Percentiles rank a stretch among this genome's conserved stretches.
Conservation (phyloP, 2,797 vertebrate species). For the Hypotaenidia philippensis region DNA sequence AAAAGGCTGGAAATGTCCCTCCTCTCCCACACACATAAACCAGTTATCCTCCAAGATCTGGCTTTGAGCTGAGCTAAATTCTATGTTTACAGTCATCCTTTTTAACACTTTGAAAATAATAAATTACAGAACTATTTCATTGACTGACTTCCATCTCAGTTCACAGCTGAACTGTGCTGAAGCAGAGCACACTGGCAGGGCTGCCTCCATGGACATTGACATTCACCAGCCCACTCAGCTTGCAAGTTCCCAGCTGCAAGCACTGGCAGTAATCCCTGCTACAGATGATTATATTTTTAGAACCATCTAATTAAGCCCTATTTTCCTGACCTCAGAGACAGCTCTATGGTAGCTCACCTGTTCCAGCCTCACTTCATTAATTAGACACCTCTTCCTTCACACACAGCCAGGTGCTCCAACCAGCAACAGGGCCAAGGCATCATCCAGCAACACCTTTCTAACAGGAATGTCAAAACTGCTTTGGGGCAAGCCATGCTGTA, state of each 20-base stretch:
- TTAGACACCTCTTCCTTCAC: neutral
- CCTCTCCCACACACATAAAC: neutral
- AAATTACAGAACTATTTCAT: neutral
- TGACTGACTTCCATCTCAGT: neutral
- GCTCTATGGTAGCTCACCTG: neutral
- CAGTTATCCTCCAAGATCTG: neutral
- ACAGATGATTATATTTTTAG: neutral
- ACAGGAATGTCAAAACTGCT: neutral
- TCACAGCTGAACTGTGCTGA: neutral
- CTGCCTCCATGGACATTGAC: neutral
- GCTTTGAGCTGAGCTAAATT: neutral
- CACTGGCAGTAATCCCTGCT: neutral
- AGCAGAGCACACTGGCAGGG: neutral
- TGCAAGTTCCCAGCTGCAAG: constrained; percentile 30
- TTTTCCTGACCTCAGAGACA: constrained; percentile 7
- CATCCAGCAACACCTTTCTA: neutral
- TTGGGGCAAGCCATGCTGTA: neutral
- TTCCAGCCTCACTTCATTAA: constrained; percentile 18
- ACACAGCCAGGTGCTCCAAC: neutral
- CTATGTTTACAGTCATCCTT: neutral
- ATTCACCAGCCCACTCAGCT: neutral
- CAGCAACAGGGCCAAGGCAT: neutral
- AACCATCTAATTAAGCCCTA: constrained; percentile 10
- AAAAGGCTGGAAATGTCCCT: neutral
- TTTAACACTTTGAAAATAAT: neutral